Base-by-base conservation (phyloP, 2,888 invertebrate species). In the Strigamia crassipes region DNA sequence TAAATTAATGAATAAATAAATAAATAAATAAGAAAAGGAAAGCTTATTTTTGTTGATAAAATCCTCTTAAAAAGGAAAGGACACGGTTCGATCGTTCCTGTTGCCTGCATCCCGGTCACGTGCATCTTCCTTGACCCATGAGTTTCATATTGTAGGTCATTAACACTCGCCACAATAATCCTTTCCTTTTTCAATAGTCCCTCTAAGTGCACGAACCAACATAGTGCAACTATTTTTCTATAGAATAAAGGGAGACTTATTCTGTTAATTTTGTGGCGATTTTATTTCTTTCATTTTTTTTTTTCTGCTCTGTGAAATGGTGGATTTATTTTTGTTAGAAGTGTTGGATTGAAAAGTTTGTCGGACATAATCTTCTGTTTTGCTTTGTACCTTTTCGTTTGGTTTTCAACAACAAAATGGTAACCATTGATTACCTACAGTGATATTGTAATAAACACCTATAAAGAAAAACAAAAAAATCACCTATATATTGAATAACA, bases 41-140 rank as follows among this genome's bases (percentile, higher is more conserved):
- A 23, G 61, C 61, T 61, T 61, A 61, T 61, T 61, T 61, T 61
- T 61, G 61, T 61, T 61, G 61, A 23, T 61, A 15, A 61, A 61
- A 61, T 61, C 61, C 61, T 61, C 18, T 61, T 23, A 61, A 61
- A 61, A 61, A 61, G 61, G 61, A 61, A 61, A 61, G 61, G 61
- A 61, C 61, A 61, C 61, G 61, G 61, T 61, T 61, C 23, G 61
- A 61, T 61, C 61, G 61, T 61, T 61, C 61, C 61, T 61, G 21
- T 61, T 18, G 23, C 61, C 21, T 61, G 21, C 23, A 61, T 61
- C 23, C 61, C 23, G 61, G 18, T 61, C 61, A 61, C 61, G 23
- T 3, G 61, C 5, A 23, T 61, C 61, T 61, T 61, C 61, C 61
- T 21, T 61, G 23, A 61, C 61, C 61, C 61, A 61, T 9, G 23